These are phyloP conservation scores for Drosophila mimetica DNA, from an alignment of 2,888 invertebrate genomes.

Conservation along the genomic window DNA sequence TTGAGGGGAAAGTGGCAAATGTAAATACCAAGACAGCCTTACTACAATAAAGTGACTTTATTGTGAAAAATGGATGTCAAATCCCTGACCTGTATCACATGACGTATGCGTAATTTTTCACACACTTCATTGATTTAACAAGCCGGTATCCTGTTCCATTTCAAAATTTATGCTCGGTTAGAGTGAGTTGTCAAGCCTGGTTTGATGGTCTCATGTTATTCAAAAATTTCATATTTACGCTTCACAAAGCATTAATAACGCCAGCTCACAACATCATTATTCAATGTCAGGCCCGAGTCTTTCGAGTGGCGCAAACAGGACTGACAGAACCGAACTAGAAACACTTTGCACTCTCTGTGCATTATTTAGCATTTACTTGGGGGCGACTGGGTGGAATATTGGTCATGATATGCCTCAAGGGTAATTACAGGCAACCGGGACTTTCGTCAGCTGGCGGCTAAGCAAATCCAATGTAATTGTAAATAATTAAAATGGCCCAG, in stretches of 20 bases:
- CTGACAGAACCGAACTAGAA: constrained; percentile 10
- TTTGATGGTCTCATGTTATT: constrained; percentile 21
- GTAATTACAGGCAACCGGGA: constrained; percentile 26
- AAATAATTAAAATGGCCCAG: constrained; percentile 30
- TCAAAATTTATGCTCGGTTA: constrained; percentile 4
- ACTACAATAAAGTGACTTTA: neutral
- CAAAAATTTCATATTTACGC: constrained; percentile 38
- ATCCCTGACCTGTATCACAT: constrained; percentile 15
- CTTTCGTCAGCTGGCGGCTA: constrained; percentile 27
- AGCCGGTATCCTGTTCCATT: neutral
- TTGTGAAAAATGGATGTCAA: neutral
- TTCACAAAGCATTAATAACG: constrained; percentile 25
- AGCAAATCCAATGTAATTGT: constrained; percentile 23
- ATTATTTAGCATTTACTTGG: constrained; percentile 30
- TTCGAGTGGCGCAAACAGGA: constrained; percentile 9
- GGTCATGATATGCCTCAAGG: constrained; percentile 9
- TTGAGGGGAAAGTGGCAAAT: neutral
- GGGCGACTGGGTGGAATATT: constrained; percentile 9
- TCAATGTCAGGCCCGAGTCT: constrained; percentile 27
- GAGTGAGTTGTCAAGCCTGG: constrained; percentile 26
- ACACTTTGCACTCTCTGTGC: constrained; percentile 29
- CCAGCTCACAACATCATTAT: constrained; percentile 34
- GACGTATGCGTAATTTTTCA: constrained; percentile 31
- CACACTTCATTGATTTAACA: constrained; percentile 41
- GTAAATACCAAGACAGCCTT: neutral